These are phyloP conservation scores for Dryas iulia DNA, from an alignment of 1,140 invertebrate genomes.

Conservation along the genomic window DNA sequence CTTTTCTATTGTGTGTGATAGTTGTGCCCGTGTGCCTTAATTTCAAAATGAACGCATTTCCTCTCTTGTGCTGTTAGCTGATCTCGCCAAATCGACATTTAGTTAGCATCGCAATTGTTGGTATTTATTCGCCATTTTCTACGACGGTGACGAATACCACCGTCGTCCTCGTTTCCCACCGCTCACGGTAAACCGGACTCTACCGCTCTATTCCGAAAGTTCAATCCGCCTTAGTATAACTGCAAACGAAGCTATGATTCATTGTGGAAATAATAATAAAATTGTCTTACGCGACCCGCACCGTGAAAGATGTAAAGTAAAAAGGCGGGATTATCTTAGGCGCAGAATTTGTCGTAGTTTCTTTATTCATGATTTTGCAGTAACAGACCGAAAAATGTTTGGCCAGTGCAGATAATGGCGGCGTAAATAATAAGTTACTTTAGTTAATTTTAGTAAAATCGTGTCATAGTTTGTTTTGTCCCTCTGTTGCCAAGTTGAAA, in stretches of 20 bases:
- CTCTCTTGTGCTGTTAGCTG: background rate
- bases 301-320: slow-evolving; percentile 36
- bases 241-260: slow-evolving; percentile 64
- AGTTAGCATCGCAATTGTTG: slow-evolving; percentile 53
- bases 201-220: slow-evolving; percentile 61
- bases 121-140: slow-evolving; percentile 79
- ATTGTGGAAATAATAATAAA: slow-evolving; percentile 69
- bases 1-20: slow-evolving; percentile 40
- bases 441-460: slow-evolving; percentile 15
- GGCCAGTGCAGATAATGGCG: background rate
- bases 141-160: slow-evolving; percentile 73
- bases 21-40: background rate
- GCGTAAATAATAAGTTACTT: too few relatives aligned
- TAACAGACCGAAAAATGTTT: background rate
- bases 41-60: slow-evolving; percentile 47
- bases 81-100: background rate
- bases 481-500: slow-evolving; percentile 42
- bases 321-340: slow-evolving; percentile 51
- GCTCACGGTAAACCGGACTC: slow-evolving; percentile 62
- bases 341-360: background rate
- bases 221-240: slow-evolving; percentile 49
- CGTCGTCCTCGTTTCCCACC: slow-evolving; percentile 66
- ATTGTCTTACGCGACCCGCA: slow-evolving; percentile 45
- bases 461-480: slow-evolving; percentile 24
- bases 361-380: background rate